Conservation (phyloP, 2,797 vertebrate genomes). For the Borostomias antarcticus region DNA sequence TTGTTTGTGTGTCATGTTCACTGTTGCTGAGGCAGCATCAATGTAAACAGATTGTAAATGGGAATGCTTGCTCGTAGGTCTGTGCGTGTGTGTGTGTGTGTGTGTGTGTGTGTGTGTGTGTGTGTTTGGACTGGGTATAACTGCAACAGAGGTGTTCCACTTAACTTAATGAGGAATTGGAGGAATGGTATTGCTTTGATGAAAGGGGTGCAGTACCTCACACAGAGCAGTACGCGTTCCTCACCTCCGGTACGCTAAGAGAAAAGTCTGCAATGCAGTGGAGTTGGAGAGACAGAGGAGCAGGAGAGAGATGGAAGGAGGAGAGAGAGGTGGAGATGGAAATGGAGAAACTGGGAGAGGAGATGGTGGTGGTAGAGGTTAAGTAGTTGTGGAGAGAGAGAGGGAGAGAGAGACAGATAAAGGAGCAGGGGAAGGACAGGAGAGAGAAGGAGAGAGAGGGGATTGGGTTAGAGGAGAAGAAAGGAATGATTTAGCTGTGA, state of each 20-base stretch:
- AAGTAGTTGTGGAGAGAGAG: not conserved
- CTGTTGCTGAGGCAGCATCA: too few relatives aligned
- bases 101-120: constrained; percentile 2
- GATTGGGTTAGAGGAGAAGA: too few relatives aligned
- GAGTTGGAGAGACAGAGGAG: constrained; percentile 9
- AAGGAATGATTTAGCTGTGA: too few relatives aligned
- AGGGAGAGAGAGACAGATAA: not conserved
- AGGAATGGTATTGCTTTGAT: constrained; percentile 43
- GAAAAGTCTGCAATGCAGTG: constrained; percentile 66
- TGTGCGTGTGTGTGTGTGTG: not conserved
- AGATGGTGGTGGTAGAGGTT: too few relatives aligned
- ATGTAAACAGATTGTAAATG: too few relatives aligned
- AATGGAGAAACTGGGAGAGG: constrained; percentile 5
- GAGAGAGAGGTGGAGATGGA: constrained; percentile 26
- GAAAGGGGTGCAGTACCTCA: constrained; percentile 32
- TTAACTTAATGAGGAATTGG: constrained; percentile 39
- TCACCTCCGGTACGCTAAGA: constrained; percentile 18
- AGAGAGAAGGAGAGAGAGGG: not conserved
- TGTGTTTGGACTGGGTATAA: not conserved
- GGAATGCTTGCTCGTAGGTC: too few relatives aligned
- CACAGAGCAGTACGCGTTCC: too few relatives aligned
- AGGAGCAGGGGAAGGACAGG: not conserved
- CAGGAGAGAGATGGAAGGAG: not conserved
- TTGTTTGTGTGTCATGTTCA: not conserved
- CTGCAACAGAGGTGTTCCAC: constrained; percentile 32